Evolutionary conservation across 2,113 vertebrate genomes (phyloP), one percentile per base, ranked within the genome.

Genomic region (Daubentonia madagascariensis): DNA sequence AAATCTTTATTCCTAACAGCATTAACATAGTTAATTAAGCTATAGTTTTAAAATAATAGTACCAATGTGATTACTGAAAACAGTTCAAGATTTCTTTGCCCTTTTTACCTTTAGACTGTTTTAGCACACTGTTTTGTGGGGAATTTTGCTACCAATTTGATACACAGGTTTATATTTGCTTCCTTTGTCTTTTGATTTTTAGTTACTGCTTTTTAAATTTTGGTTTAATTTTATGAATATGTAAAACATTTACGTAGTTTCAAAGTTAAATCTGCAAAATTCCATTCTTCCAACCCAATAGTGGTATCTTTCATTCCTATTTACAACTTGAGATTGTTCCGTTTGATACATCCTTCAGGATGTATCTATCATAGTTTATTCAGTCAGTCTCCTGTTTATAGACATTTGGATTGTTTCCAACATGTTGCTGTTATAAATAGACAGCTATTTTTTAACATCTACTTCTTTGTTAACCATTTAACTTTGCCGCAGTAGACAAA

Each of bases 141-240:
- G 61, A 63, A 3, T 83, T 89, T 70, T 65, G n/a, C 88, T 90
- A 10, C 37, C 32, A 76, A 2, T 85, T 79, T 75, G 35, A 68
- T 79, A 37, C 4, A 70, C 4, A 70, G 63, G 32, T 85, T 95
- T 85, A 93, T 89, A n/a, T 87, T 93, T 87, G 40, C 57, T 84
- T 97, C n/a, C 57, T 79, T 85, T 93, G 83, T 50, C 52, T 87
- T 86, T 93, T 40, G 52, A 10, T 83, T 95, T 80, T 89, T 96
- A 88, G 23, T 68, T 93, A 75, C 17, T 93, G 20, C 12, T 68
- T 81, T 94, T 79, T 72, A 37, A 81, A 76, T 94, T 97, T 96
- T 40, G 11, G 8, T 37, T 89, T 63, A 63, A 50, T 91, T 88
- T 89, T 68, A 43, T 89, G 48, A 89, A 86, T 73, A 43, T 86